Base-by-base conservation (phyloP, 1,140 invertebrate species). In the Listronotus oregonensis region DNA sequence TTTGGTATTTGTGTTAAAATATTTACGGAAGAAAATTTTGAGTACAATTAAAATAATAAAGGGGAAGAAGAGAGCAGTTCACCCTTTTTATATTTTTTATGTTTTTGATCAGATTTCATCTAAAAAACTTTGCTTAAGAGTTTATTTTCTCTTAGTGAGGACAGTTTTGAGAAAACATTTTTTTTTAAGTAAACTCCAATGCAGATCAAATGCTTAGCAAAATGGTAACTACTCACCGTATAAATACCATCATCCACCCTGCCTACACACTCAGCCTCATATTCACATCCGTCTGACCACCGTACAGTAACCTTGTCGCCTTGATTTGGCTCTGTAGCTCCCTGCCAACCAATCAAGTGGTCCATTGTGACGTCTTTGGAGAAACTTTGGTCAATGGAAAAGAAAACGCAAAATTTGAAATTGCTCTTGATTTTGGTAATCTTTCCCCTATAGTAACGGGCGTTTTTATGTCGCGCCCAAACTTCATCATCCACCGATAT, bases 381-480 rank as follows among this genome's bases (percentile, higher is more conserved):
- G 66, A 84, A 86, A 44, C 87, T 88, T 5, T 83, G 81, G 75
- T 90, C 88, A 42, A 82, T 81, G 6, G 58, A 54, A 75, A 90
- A 90, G 21, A 85, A 84, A 3, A 89, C 85, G 71, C 83, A 83
- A 68, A 85, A 86, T 68, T 84, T 85, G 27, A 81, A 73, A 27
- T 82, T 80, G 18, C 80, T 76, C 31, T 81, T 75, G 15, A 84
- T 82, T 14, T 81, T 79, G 1, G 77, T 66, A 10, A 90, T 81
- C 56, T 77, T 82, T 9, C 81, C 85, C 62, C 83, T 80, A 74
- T 89, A 89, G 74, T 84, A 89, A 18, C 87, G 79, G 0, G 78
- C 81, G 66, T 89, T 89, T 43, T 82, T 81, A 74, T 89, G 86
- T 69, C 85, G 87, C 1, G 86, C 87, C 80, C 85, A 85, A 2